A percentile compares a stretch with the other conserved stretches of the same genome.
Conservation (phyloP, 2,797 vertebrate species). For the Scolopax rusticola region DNA sequence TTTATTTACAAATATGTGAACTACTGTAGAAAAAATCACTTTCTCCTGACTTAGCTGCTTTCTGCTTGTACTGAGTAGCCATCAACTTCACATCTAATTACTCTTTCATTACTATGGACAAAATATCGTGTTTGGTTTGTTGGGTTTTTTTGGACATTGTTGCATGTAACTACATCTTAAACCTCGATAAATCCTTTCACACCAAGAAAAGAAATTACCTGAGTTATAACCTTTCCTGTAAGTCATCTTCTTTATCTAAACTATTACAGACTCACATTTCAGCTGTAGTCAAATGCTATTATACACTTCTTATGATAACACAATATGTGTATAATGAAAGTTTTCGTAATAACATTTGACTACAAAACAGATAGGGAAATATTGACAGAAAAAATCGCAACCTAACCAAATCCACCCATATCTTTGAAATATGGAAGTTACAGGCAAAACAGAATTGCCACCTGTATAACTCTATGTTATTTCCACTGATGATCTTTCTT, state of each 20-base stretch:
- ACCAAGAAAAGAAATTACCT: background rate
- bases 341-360: background rate
- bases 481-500: background rate
- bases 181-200: background rate
- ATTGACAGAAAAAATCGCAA: background rate
- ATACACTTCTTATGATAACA: no score
- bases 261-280: background rate
- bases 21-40: background rate
- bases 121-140: background rate
- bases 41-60: background rate
- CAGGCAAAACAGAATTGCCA: background rate
- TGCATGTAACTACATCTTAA: background rate
- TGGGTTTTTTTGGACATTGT: background rate
- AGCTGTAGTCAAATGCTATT: background rate
- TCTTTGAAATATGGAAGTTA: background rate
- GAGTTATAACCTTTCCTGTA: background rate
- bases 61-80: background rate
- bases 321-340: background rate
- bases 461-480: background rate
- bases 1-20: background rate
- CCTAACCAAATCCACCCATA: no score
- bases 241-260: background rate
- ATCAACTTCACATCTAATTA: background rate
- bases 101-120: background rate
- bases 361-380: background rate